phyloP scores from a whole-genome alignment of 2,797 vertebrate genomes.

The Gymnoscopelus braueri region DNA sequence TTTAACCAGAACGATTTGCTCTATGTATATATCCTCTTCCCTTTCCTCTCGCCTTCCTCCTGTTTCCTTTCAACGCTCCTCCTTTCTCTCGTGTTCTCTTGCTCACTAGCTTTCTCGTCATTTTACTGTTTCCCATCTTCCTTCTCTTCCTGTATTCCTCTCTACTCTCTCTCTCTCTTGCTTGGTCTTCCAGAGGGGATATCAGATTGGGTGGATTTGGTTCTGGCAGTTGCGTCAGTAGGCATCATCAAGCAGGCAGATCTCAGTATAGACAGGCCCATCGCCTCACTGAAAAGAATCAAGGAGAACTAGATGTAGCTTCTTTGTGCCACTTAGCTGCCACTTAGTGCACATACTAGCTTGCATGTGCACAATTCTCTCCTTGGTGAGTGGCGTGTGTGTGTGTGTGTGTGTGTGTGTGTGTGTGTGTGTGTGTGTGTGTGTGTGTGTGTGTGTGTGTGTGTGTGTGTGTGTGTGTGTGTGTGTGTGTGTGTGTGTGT shows the following conservation, averaged over 20 bases:
- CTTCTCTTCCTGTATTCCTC: constrained; percentile 35
- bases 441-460: constrained; percentile 3
- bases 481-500: constrained; percentile 11
- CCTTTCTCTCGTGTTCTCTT: constrained; percentile 12
- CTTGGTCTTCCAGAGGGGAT: background rate
- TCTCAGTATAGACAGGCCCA: background rate
- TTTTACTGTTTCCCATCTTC: constrained; percentile 46
- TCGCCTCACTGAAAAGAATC: background rate
- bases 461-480: background rate
- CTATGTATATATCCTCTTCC: constrained; percentile 1
- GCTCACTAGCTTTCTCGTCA: constrained; percentile 16
- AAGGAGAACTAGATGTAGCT: background rate
- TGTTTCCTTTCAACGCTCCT: constrained; percentile 32
- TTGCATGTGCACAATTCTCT: background rate
- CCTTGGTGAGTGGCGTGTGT: background rate
- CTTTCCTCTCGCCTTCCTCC: constrained; percentile 22
- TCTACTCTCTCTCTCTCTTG: constrained; percentile 25
- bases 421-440: background rate
- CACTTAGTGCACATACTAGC: too few species aligned
- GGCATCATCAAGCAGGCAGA: background rate
- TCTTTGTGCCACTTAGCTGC: background rate
- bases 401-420: constrained; percentile 16
- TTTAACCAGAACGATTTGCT: constrained; percentile 27
- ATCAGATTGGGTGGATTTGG: background rate
- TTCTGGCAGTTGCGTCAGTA: background rate